phyloP scores from a whole-genome alignment of 1,140 invertebrate species.

The Brachionus paranguensis region DNA sequence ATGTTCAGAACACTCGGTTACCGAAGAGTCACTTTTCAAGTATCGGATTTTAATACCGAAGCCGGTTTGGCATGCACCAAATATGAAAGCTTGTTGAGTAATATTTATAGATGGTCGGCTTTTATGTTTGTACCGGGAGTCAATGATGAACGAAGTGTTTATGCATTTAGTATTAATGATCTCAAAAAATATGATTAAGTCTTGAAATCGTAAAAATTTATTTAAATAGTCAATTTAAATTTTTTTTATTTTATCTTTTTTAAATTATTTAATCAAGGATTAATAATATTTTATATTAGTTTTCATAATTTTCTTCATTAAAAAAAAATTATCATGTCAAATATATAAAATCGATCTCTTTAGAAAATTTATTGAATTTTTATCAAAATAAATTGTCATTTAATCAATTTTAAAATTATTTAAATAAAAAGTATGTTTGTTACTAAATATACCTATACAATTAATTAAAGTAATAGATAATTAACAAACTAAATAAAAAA shows the following conservation, averaged over 20 bases:
- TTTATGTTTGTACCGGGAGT: conserved; percentile 2
- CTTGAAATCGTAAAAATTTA: not conserved
- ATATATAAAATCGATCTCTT: no score
- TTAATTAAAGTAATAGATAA: no score
- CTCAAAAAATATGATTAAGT: not conserved
- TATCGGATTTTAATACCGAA: conserved; percentile 22
- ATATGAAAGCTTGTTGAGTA: not conserved
- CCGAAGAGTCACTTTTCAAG: conserved; percentile 11
- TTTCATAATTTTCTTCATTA: no score
- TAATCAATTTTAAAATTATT: no score
- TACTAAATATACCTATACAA: no score
- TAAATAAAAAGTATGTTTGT: no score
- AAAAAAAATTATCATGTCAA: no score
- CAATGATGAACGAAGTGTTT: not conserved
- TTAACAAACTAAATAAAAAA: no score
- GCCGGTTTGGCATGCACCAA: not conserved
- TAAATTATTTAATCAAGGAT: no score
- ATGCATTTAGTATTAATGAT: conserved; percentile 19
- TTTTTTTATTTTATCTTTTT: not conserved
- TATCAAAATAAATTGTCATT: no score
- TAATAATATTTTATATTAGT: no score
- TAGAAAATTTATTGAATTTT: no score
- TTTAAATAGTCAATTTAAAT: not conserved
- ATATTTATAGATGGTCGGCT: conserved; percentile 1
- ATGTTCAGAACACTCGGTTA: not conserved